Evolutionary conservation across 2,888 invertebrate species (phyloP).

Genomic region (Mesorhabditis spiculigera): DNA sequence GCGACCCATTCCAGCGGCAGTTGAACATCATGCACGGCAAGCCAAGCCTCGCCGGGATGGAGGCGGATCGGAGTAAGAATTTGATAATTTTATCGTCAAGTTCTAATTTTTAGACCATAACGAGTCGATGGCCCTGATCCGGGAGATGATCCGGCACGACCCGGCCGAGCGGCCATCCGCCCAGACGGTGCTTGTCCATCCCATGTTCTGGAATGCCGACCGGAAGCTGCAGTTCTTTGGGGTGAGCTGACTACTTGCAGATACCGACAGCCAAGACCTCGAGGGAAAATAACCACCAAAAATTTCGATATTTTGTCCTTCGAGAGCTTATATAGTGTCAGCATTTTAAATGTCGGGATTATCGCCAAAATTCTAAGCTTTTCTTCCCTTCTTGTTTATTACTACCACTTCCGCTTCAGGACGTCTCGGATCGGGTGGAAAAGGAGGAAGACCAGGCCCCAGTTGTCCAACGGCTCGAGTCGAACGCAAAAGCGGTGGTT

Average conservation of each 20-base stretch:
- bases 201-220: constrained; percentile 84
- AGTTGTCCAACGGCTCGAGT: constrained; percentile 73
- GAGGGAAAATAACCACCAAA: too few relatives aligned
- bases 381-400: constrained; percentile 10
- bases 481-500: constrained; percentile 68
- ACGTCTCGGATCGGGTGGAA: constrained; percentile 93
- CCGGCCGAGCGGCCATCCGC: constrained; percentile 77
- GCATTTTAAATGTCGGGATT: not conserved
- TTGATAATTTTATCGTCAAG: not conserved
- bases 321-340: not conserved
- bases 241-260: constrained; percentile 63
- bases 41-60: constrained; percentile 55
- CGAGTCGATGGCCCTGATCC: constrained; percentile 67
- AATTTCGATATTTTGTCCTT: not conserved
- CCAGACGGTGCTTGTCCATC: constrained; percentile 76
- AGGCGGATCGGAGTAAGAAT: constrained; percentile 4
- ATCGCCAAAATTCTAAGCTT: not conserved
- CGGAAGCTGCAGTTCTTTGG: constrained; percentile 82
- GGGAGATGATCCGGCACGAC: constrained; percentile 75
- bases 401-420: constrained; percentile 65
- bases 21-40: constrained; percentile 75
- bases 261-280: too few relatives aligned
- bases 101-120: constrained; percentile 25
- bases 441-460: constrained; percentile 71
- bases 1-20: constrained; percentile 81